Evolutionary conservation across 2,113 vertebrate genomes (phyloP), one percentile per base, ranked within the genome.

Genomic region (Machaerirhynchus nigripectus): DNA sequence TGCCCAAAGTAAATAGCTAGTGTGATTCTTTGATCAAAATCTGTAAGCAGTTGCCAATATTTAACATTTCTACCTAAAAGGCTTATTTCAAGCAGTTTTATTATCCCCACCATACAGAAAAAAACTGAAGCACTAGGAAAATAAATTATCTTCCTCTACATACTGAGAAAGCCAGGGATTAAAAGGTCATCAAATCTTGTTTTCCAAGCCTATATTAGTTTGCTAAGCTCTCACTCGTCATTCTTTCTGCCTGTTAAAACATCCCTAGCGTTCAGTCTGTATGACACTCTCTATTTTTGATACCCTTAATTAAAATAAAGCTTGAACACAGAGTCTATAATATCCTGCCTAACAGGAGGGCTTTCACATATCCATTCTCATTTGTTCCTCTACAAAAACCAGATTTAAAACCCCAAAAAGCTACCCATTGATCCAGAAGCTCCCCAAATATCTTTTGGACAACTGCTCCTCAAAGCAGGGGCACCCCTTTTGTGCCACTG

Each of bases 131-230:
- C 40, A 65, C 10, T 53, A 37, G 37, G 55, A 83, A 92, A 95
- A 90, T 57, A 92, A 94, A 91, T 65, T 0, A 60, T 52, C 52
- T 90, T 85, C 26, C 65, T 94, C 49, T 57, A 75, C 26, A 52
- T 44, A 52, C 16, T 6, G 16, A 93, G 69, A 91, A 87, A 87
- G 8, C 10, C 70, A 82, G 70, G 80, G 70, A 95, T 83, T 90
- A 90, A 93, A 93, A 83, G 63, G 71, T 92, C 75, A 84, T 74
- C 19, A 65, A 86, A 80, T 86, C 42, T 93, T 85, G 89, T 80
- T 92, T 96, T 93, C 46, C 39, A 77, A 70, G 31, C 20, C 53
- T 88, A 2, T 90, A 21, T 80, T 90, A 73, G 19, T 93, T 85
- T 88, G 49, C 53, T 61, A 68, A 83, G 50, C 46, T 89, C 59